Evolutionary conservation across 2,797 vertebrate species (phyloP).

Genomic region (Otolemur crassicaudatus): DNA sequence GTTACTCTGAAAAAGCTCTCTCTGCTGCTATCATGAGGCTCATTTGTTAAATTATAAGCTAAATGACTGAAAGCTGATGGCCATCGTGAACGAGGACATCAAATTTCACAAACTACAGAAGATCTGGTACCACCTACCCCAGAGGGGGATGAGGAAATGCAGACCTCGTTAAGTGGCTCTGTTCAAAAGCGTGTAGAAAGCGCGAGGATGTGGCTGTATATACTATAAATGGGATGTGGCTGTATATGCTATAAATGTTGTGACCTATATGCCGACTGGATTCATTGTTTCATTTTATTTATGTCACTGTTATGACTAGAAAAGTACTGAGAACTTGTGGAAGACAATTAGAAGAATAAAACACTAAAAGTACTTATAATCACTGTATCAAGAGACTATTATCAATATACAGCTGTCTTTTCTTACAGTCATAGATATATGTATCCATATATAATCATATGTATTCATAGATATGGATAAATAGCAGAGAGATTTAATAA

Average conservation of each 20-base stretch:
- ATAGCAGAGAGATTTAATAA: background rate
- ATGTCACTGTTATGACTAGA: background rate
- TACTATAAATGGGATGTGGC: background rate
- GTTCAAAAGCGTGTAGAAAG: background rate
- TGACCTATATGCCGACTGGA: background rate
- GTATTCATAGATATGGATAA: too few relatives aligned
- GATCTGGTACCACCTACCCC: conserved; percentile 66
- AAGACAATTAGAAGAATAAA: background rate
- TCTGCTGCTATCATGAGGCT: conserved; percentile 36
- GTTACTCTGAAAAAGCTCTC: background rate
- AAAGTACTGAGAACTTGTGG: background rate
- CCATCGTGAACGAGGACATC: conserved; percentile 68
- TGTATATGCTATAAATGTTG: background rate
- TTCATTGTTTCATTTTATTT: background rate
- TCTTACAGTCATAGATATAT: background rate
- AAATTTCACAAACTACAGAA: conserved; percentile 69
- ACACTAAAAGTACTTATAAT: background rate
- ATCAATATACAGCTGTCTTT: background rate
- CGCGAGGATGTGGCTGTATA: background rate
- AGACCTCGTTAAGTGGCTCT: background rate
- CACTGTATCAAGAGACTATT: background rate
- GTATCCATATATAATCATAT: background rate
- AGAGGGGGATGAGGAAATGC: conserved; percentile 8
- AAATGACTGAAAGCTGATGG: conserved; percentile 76
- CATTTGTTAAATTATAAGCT: conserved; percentile 62